Percentiles rank a stretch among this genome's conserved stretches.
Conservation (phyloP, 2,888 invertebrate genomes). For the Drosophila leonis region DNA sequence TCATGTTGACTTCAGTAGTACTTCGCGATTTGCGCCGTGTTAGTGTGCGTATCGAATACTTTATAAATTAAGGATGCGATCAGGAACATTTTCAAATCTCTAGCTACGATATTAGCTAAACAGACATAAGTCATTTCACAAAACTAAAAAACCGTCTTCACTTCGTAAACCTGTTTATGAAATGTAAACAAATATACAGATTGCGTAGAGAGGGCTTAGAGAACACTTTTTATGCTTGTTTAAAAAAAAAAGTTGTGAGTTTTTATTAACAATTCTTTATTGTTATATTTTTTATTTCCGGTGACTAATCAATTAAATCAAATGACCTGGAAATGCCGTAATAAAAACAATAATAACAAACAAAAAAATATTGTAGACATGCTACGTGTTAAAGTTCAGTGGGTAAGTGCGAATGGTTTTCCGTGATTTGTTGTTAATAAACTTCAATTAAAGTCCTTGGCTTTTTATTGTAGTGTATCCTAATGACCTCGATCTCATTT, state of each 20-base stretch:
- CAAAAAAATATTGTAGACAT: conserved; percentile 65
- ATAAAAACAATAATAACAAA: conserved; percentile 44
- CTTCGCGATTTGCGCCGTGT: too few species aligned
- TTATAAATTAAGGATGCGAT: too few species aligned
- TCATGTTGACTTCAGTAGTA: too few species aligned
- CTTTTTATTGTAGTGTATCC: conserved; percentile 31
- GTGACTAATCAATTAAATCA: conserved; percentile 70
- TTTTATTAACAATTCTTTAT: conserved; percentile 35
- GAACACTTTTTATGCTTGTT: not conserved
- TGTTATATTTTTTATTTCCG: conserved; percentile 61
- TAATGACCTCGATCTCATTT: conserved; percentile 11
- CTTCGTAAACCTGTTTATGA: too few species aligned
- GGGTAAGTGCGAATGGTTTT: conserved; percentile 75
- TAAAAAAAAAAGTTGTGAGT: not conserved
- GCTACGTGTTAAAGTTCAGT: conserved; percentile 83
- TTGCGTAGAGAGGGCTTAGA: not conserved
- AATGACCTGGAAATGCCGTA: conserved; percentile 68
- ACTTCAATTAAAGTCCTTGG: conserved; percentile 47
- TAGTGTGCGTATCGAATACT: too few species aligned
- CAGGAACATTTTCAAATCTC: too few species aligned
- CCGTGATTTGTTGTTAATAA: conserved; percentile 40
- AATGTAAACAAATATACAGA: not conserved
- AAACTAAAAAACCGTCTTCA: too few species aligned
- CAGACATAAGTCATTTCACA: too few species aligned
- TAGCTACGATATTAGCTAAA: too few species aligned